Base-by-base conservation (phyloP, 2,888 invertebrate species). In the Ceramica pisi region DNA sequence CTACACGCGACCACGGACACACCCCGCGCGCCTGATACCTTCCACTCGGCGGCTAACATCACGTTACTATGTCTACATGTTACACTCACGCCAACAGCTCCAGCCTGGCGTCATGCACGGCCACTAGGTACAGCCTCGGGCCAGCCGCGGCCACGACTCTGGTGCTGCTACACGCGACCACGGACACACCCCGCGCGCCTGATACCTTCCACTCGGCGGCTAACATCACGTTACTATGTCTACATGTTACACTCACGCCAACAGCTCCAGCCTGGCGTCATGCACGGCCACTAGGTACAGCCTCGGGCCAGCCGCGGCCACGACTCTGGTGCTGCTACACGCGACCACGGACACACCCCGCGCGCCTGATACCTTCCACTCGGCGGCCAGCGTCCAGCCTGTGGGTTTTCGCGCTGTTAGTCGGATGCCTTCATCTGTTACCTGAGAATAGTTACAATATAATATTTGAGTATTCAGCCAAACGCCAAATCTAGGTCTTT, bases 251-350 rank as follows among this genome's bases (percentile, higher is more conserved):
- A 41, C 89, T 86, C 51, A 90, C 92, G 88, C 83, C 53, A 82
- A 73, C 41, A 86, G 89, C 10, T 88, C 72, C 6, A 92, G 88
- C 65, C 41, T 55, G 5, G 75, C 86, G n/a, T 78, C 73, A 1
- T 74, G 86, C 3, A 94, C 75, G 12, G 85, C 88, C 35, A 94
- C 88, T 35, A 93, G 92, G 87, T 88, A 91, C 1, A 82, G 97
- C 97, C 94, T 97, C 97, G 98, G 98, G 0, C 99, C 99, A 16
- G 98, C 98, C 1, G 99, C 99, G 86, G 98, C 98, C 86, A 99
- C 98, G 71, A 97, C 97, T 78, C 97, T 80, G 10, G 96, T 94
- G 12, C 95, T 96, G 90, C 98, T 98, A 91, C 98, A 98, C 5
- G 98, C 97, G 2, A 99, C 99, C 19, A 99, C 98, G 83, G 98